Base-by-base conservation (phyloP, 2,888 invertebrate species). In the Rhimphoctona megacephalus region DNA sequence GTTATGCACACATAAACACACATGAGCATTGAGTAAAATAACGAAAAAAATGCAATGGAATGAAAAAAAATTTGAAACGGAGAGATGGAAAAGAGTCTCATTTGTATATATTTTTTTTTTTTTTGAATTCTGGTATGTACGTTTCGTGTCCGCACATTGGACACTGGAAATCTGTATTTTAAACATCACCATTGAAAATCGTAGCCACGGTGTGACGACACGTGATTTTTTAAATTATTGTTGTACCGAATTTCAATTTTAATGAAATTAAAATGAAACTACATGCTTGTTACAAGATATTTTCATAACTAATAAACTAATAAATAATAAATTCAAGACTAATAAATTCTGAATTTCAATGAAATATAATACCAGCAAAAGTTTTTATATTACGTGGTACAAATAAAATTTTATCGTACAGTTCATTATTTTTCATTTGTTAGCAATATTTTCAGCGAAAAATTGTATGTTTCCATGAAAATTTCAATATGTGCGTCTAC, bases 21-120 rank as follows among this genome's bases (percentile, higher is more conserved):
- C 46, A 30, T 39, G 64, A 46, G 64, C 30, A 72, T 72, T 25
- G 82, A 76, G 85, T 81, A 69, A 81, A 87, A 88, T 89, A 85
- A 88, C 88, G 87, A 87, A 86, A 88, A 83, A 86, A 78, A 49
- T 57, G 46, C 33, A 11, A 54, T 52, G 52, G 43, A 43, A 78
- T 73, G 69, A 54, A 22, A 43, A 54, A 72, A 52, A 46, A 43
- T n/a, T 17, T 22, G 22, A 43, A 36, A 43, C 25, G 43, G 54
- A 52, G 57, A 67, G 66, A 85, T 81, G 78, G 82, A 86, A 74
- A 73, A 8, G 64, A 69, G 17, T 43, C 66, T 52, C 49, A 22
- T 54, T 54, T 36, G n/a, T 17, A 77, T n/a, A 46, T 6, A 36
- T 7, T 61, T 25, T 61, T 22, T 22, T 3, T 61, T 67, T 67